Conservation (phyloP, 2,113 vertebrate genomes). For the Ctenodactylus gundi region DNA sequence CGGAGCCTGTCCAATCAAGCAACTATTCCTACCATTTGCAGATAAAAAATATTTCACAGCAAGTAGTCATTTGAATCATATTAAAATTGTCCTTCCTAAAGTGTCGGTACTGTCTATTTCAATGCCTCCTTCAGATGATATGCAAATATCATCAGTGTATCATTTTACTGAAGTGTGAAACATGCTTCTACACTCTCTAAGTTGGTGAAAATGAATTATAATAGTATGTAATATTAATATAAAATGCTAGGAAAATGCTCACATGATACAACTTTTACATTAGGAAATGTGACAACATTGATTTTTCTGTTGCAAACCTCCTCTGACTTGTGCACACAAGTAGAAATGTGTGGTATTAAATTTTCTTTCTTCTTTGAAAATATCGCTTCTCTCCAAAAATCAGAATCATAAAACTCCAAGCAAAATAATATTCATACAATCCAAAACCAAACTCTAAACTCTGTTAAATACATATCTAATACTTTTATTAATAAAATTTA, state of each 20-base stretch:
- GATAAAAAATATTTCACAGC: constrained; percentile 46
- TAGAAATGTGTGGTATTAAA: not conserved
- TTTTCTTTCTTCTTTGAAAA: not conserved
- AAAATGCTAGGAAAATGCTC: constrained; percentile 24
- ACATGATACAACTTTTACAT: constrained; percentile 24
- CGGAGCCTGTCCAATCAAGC: constrained; percentile 18
- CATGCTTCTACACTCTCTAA: constrained; percentile 31
- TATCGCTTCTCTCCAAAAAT: not conserved
- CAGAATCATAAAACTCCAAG: not conserved
- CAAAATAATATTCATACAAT: not conserved
- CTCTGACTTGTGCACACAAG: not conserved
- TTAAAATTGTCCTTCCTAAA: constrained; percentile 28
- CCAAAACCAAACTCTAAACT: not conserved
- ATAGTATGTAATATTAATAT: constrained; percentile 45
- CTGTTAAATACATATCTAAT: not conserved
- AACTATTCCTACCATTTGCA: not conserved
- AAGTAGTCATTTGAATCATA: not conserved
- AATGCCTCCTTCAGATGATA: not conserved
- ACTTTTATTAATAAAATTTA: constrained; percentile 10
- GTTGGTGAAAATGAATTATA: constrained; percentile 48
- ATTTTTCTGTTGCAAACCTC: not conserved
- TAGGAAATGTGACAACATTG: not conserved
- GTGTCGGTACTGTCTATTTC: not conserved
- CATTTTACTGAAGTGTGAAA: constrained; percentile 20
- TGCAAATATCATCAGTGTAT: constrained; percentile 22